These are phyloP conservation scores for Tragelaphus buxtoni DNA, from an alignment of 2,113 vertebrate genomes.

Conservation along the genomic window DNA sequence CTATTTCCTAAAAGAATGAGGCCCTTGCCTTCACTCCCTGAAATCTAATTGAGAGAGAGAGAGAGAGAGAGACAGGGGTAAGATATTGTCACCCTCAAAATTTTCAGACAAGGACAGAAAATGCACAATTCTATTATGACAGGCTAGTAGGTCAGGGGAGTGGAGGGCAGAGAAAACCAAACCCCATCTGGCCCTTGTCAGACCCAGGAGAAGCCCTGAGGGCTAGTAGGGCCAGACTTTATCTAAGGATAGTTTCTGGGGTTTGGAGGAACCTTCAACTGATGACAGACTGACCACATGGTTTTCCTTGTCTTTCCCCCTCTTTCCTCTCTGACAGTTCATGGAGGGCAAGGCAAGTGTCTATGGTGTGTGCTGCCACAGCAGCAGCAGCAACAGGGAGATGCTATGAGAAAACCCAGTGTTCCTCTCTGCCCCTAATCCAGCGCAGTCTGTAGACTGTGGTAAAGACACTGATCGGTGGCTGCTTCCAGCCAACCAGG, in stretches of 20 bases:
- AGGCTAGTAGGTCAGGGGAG: background rate
- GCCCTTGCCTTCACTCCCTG: background rate
- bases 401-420: background rate
- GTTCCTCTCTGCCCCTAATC: too few species aligned
- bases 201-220: background rate
- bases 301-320: background rate
- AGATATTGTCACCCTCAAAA: background rate
- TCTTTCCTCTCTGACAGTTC: background rate
- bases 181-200: background rate
- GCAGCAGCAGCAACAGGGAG: background rate
- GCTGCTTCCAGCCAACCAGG: conserved; percentile 7
- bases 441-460: background rate
- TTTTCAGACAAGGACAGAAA: background rate
- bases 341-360: background rate
- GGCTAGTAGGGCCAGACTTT: background rate
- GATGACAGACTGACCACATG: background rate
- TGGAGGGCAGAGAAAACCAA: background rate
- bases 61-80: background rate
- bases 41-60: background rate
- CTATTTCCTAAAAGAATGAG: background rate
- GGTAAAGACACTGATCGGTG: background rate
- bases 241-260: conserved; percentile 27
- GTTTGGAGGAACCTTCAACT: background rate
- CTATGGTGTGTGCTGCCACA: background rate
- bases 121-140: background rate